These are phyloP conservation scores for Jordanella pulchra DNA, from an alignment of 2,797 vertebrate species.

Conservation along the genomic window DNA sequence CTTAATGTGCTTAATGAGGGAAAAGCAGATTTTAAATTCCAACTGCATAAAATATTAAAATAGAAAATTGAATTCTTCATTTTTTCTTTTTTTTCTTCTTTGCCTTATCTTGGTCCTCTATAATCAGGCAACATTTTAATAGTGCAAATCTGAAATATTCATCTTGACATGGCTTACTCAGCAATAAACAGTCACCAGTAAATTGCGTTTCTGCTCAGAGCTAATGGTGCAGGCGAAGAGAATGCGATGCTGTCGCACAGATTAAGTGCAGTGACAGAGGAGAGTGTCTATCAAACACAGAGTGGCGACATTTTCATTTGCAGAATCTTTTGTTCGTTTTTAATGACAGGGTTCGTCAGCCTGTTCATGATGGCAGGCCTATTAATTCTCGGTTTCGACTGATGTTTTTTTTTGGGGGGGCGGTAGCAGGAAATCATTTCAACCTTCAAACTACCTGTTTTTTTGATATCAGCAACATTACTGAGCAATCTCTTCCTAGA, in stretches of 20 bases:
- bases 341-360: constrained; percentile 20
- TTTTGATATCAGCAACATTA: constrained; percentile 9
- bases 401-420: too few species aligned
- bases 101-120: constrained; percentile 7
- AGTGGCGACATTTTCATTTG: constrained; percentile 56
- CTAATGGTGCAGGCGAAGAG: constrained; percentile 31
- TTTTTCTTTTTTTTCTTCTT: neutral
- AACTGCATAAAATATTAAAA: neutral
- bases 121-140: constrained; percentile 41
- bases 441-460: constrained; percentile 18
- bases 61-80: neutral
- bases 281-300: constrained; percentile 40
- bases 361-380: constrained; percentile 33
- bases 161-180: constrained; percentile 46
- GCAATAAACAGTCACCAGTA: constrained; percentile 43
- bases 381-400: constrained; percentile 43
- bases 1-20: neutral
- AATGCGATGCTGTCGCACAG: constrained; percentile 33
- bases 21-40: neutral
- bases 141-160: constrained; percentile 31
- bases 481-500: neutral
- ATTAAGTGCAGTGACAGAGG: constrained; percentile 24
- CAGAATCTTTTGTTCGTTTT: constrained; percentile 37
- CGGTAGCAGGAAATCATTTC: neutral
- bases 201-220: constrained; percentile 53